Base-by-base conservation (phyloP, 2,797 vertebrate species). In the Lophius americanus region DNA sequence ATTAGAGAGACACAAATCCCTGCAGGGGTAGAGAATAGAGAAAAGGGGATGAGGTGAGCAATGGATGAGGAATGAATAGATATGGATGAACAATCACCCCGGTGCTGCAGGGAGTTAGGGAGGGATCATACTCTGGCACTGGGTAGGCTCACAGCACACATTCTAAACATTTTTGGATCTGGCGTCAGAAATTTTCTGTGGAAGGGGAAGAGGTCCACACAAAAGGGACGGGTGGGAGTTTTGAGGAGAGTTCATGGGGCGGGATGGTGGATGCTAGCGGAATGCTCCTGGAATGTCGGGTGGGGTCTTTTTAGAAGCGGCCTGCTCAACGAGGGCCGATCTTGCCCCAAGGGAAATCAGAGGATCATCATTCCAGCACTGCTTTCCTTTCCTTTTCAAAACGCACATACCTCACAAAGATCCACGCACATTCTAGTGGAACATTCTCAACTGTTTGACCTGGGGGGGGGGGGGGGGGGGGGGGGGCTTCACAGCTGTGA, bases 221-320 rank as follows among this genome's bases (percentile, higher is more conserved):
- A 55, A 61, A 38, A 13, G 71, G 64, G 73, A 37, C 6, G 7
- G 12, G 58, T 11, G 55, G 66, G 60, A 62, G 48, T 14, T 46
- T 67, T 38, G 58, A 54, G 77, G 68, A 78, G 78, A 73, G 82
- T 74, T 83, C 75, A 81, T 51, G 4, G 68, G 75, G 78, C 51
- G 3, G 52, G 51, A 50, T 83, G 80, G 86, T 85, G 82, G 87
- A 90, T 86, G 82, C 73, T 80, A 60, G 33, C 8, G 71, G 84
- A 89, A 91, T 89, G 83, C 79, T 87, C 56, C 75, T 72, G 88
- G 89, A 91, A 91, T 91, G 88, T 84, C 9, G 12, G 81, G 81
- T 38, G 57, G 75, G 84, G 4, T 50, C 36, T 82, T 63, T 85
- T 86, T 71, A 64, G 64, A 72, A 76, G 67, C 56, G 54, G 82